A percentile compares a stretch with the other conserved stretches of the same genome.
These are phyloP conservation scores for Hemicordylus capensis DNA, from an alignment of 2,113 vertebrate genomes.

Conservation along the genomic window DNA sequence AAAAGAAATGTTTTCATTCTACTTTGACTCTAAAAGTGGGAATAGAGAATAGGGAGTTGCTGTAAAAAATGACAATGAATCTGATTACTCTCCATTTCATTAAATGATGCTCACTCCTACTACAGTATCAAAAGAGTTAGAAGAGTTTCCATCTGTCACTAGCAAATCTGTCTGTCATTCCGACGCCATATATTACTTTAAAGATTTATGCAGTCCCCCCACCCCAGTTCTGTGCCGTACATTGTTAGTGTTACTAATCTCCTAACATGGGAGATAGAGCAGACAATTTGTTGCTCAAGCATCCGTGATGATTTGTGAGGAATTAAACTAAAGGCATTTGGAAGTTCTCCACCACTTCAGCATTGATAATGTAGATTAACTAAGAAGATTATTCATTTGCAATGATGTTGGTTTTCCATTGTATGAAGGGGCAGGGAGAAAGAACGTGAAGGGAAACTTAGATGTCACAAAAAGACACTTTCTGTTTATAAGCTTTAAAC, in stretches of 20 bases:
- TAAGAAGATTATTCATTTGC: constrained; percentile 46
- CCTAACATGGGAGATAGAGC: constrained; percentile 57
- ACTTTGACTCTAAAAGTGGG: constrained; percentile 37
- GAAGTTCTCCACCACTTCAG: constrained; percentile 39
- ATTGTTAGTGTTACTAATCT: constrained; percentile 69
- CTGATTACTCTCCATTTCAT: constrained; percentile 48
- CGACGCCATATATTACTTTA: constrained; percentile 39
- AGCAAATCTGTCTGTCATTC: constrained; percentile 39
- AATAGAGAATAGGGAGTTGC: constrained; percentile 19
- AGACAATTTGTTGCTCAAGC: constrained; percentile 70
- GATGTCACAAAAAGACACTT: not conserved
- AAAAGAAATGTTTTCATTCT: constrained; percentile 51
- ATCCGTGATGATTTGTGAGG: constrained; percentile 64
- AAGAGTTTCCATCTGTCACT: constrained; percentile 40
- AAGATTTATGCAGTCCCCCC: constrained; percentile 56
- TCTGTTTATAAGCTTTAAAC: constrained; percentile 30
- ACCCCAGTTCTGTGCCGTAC: constrained; percentile 25
- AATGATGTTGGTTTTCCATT: constrained; percentile 45
- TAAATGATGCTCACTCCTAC: constrained; percentile 42
- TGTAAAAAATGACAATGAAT: constrained; percentile 30
- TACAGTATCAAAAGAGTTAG: constrained; percentile 24
- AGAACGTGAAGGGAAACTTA: no score
- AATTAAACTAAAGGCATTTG: constrained; percentile 61
- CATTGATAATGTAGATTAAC: constrained; percentile 49
- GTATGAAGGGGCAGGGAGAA: not conserved